Base-by-base conservation (phyloP, 2,797 vertebrate genomes). In the Sebastiscus albofasciatus region DNA sequence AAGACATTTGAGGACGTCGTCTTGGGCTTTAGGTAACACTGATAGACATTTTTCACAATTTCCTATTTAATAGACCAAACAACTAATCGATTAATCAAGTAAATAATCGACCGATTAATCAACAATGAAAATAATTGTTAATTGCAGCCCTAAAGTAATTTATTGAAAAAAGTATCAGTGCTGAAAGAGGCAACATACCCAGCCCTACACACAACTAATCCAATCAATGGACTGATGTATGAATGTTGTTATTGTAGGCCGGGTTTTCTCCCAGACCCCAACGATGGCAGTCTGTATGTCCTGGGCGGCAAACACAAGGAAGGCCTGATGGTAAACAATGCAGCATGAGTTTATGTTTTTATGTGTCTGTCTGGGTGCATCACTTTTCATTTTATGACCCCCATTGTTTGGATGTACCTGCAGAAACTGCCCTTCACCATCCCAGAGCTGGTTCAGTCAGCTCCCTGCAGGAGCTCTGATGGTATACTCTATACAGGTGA, bases 361-460 rank as follows among this genome's bases (percentile, higher is more conserved):
- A 3, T 55, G 12, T 58, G 18, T 36, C 12, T 33, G 16, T 11
- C 70, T 9, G 67, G 20, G 29, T 86, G 39, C 55, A 22, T 65
- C 8, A 42, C 8, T 33, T 27, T 67, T 56, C 9, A 39, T 4
- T 9, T 26, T 11, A n/a, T 75, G 34, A 85, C 12, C 4, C 62
- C 18, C 4, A 2, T 56, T 75, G 42, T 76, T 65, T 80, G 24
- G 26, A n/a, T 90, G n/a, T 66, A 3, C 83, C 72, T 89, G 36
- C 92, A 98, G 97, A 98, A 97, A 93, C 92, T 98, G 46, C 98
- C 99, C 0, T 99, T 99, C 91, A 99, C 97, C 84, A 99, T 99
- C 93, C 98, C 97, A 0, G 98, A 99, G 86, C 95, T 99, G 94
- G 99, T 99, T 8, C 98, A 98, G 27, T 97, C 98, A 1, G 98